Conservation (phyloP, 2,113 vertebrate genomes). For the Tupaia chinensis region DNA sequence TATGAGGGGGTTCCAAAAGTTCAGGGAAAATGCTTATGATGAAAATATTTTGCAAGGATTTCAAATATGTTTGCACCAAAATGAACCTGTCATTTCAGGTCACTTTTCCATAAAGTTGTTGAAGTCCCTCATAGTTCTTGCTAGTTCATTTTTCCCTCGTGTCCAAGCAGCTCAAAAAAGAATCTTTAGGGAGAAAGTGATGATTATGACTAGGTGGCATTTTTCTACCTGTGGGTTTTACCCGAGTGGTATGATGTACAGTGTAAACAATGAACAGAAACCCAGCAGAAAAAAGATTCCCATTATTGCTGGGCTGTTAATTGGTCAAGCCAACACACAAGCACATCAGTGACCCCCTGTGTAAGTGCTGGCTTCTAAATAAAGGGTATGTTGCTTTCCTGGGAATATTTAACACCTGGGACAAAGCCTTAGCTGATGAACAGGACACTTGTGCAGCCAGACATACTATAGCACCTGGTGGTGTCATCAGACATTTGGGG, state of each 20-base stretch:
- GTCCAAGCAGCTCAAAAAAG: slow-evolving; percentile 36
- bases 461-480: slow-evolving; percentile 53
- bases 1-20: background rate
- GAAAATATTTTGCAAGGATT: no score
- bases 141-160: background rate
- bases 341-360: background rate
- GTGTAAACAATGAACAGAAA: slow-evolving; percentile 43
- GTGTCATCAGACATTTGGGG: slow-evolving; percentile 54
- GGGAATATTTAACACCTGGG: slow-evolving; percentile 19
- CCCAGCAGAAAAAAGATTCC: background rate
- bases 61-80: no score
- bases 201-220: background rate
- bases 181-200: slow-evolving; percentile 40
- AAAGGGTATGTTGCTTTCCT: slow-evolving; percentile 56
- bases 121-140: background rate
- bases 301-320: slow-evolving; percentile 57
- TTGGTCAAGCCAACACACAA: slow-evolving; percentile 5
- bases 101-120: no score
- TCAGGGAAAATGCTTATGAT: no score
- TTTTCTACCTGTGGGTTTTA: slow-evolving; percentile 40
- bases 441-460: slow-evolving; percentile 71
- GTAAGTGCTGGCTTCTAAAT: slow-evolving; percentile 52
- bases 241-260: background rate
- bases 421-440: slow-evolving; percentile 68
- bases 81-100: no score